Conservation (phyloP, 92 coral and sea anemone genomes). For the Siderastrea radians region DNA sequence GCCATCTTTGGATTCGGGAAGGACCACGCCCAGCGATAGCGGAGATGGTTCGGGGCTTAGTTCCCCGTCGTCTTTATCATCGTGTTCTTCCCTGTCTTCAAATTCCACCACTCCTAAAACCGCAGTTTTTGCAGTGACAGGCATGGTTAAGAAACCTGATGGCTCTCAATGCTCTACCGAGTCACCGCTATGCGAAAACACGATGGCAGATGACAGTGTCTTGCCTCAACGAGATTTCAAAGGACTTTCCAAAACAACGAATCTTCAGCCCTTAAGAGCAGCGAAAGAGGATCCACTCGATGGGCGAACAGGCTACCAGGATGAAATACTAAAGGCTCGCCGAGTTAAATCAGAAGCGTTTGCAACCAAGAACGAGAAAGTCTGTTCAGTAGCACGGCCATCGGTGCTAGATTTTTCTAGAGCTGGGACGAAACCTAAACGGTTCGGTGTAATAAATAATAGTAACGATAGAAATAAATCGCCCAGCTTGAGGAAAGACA, state of each 20-base stretch:
- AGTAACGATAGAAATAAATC: neutral
- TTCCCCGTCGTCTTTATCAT: slow-evolving; percentile 85
- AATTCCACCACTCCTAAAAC: slow-evolving; percentile 63
- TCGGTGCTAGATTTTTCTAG: slow-evolving; percentile 39
- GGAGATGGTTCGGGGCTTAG: slow-evolving; percentile 63
- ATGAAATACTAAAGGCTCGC: slow-evolving; percentile 2
- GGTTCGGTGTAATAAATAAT: neutral
- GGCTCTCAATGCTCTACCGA: neutral
- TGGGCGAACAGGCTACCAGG: neutral
- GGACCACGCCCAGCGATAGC: slow-evolving; percentile 27
- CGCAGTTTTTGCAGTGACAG: slow-evolving; percentile 44
- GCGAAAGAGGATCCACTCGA: neutral
- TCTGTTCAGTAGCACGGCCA: neutral
- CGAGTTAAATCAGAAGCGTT: slow-evolving; percentile 30
- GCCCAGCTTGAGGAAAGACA: neutral
- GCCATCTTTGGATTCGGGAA: neutral
- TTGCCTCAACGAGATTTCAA: neutral
- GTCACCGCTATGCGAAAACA: neutral
- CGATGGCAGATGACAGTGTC: neutral
- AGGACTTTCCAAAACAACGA: neutral
- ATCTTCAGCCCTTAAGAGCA: neutral
- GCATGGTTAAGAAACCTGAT: neutral
- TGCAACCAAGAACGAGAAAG: slow-evolving; percentile 24
- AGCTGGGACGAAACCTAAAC: slow-evolving; percentile 17
- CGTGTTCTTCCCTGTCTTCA: slow-evolving; percentile 81